These are phyloP conservation scores for Ibycter americanus DNA, from an alignment of 2,797 vertebrate species.

Conservation along the genomic window DNA sequence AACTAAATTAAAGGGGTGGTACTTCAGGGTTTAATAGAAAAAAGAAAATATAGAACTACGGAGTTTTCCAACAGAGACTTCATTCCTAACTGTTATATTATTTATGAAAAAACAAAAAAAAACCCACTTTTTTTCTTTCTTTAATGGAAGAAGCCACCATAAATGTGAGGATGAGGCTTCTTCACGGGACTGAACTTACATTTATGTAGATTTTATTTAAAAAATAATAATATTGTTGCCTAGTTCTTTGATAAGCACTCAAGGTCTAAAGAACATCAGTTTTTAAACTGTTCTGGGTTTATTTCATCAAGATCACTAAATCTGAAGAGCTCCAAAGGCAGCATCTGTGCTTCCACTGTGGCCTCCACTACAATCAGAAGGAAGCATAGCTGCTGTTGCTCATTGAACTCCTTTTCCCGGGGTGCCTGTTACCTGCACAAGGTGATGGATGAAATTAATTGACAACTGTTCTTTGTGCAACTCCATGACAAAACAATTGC, in stretches of 20 bases:
- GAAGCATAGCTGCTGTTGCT: not conserved
- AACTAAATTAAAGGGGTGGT: not conserved
- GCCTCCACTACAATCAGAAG: not conserved
- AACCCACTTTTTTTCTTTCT: not conserved
- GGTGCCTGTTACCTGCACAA: not conserved
- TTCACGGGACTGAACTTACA: not conserved
- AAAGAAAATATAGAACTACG: not conserved
- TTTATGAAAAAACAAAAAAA: not conserved
- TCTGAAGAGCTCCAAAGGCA: not conserved
- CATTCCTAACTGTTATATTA: not conserved
- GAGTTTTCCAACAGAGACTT: not conserved
- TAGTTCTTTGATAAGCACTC: not conserved
- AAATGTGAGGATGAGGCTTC: not conserved
- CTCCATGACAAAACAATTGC: not conserved
- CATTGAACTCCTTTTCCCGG: not conserved
- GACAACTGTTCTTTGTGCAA: not conserved
- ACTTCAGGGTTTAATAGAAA: not conserved
- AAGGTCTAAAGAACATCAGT: not conserved
- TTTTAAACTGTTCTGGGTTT: not conserved
- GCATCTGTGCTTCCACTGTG: not conserved
- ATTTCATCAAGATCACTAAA: not conserved
- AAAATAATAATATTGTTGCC: not conserved
- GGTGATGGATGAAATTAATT: not conserved
- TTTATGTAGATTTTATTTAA: not conserved
- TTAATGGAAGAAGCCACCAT: not conserved